Evolutionary conservation across 2,888 invertebrate genomes (phyloP), one percentile per base, ranked within the genome.

Genomic region (Mayetiola destructor): DNA sequence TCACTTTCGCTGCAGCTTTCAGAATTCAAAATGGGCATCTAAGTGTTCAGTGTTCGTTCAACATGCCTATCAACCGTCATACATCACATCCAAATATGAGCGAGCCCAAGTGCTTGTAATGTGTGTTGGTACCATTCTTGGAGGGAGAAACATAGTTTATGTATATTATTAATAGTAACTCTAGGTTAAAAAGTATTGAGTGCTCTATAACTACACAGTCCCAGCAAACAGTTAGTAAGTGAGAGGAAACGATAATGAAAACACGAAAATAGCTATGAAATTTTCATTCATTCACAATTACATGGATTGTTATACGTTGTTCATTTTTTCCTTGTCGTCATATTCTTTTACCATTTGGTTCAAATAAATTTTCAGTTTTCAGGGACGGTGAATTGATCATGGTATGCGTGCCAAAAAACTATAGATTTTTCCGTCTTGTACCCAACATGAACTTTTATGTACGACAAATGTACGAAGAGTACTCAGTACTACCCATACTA

Each of bases 61-160:
- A n/a, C n/a, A n/a, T n/a, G n/a, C n/a, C n/a, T n/a, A n/a, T n/a
- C n/a, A n/a, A n/a, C 23, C 27, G 9, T 9, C n/a, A 48, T 27
- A n/a, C 16, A n/a, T 48, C n/a, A 48, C n/a, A 48, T 27, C 16
- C n/a, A 48, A 27, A 27, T 27, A 48, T 16, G 48, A 27, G 27
- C 27, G 5, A 5, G 23, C 1, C 14, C 16, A 16, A 48, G 27
- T 27, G 23, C 48, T 23, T 48, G 48, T 48, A 48, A 48, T 27
- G 27, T 48, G 48, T 48, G 48, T 48, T 23, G 16, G 27, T 48
- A 27, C n/a, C 48, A 48, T 48, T n/a, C 23, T 27, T n/a, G n/a
- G n/a, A n/a, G n/a, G n/a, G n/a, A n/a, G n/a, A n/a, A n/a, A n/a
- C n/a, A n/a, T n/a, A n/a, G n/a, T n/a, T n/a, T n/a, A n/a, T n/a